Evolutionary conservation across 2,888 invertebrate species (phyloP).

Genomic region (Seira ritae): DNA sequence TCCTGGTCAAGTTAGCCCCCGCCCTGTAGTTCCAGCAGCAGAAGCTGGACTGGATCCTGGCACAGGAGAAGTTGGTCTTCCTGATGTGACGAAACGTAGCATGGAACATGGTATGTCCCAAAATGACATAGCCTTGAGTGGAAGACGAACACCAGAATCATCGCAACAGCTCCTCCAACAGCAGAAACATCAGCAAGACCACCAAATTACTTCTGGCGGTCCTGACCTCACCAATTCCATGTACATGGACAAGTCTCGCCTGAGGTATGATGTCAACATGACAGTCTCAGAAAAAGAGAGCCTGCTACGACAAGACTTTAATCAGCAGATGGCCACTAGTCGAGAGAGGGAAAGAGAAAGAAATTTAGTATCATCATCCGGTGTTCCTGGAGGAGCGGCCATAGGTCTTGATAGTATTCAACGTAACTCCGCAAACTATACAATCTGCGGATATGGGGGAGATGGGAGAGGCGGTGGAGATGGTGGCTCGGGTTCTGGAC

Average conservation of each 20-base stretch:
- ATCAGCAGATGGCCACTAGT: slow-evolving; percentile 64
- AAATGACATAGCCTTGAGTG: slow-evolving; percentile 38
- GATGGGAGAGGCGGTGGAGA: slow-evolving; percentile 38
- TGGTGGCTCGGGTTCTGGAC: slow-evolving; percentile 52
- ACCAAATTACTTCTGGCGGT: slow-evolving; percentile 4
- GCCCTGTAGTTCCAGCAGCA: slow-evolving; percentile 16
- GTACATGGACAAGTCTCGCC: neutral
- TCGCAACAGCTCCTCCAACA: neutral
- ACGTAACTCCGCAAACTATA: slow-evolving; percentile 59
- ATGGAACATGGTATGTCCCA: slow-evolving; percentile 32
- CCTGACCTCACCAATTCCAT: slow-evolving; percentile 54
- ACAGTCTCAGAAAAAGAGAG: slow-evolving; percentile 47
- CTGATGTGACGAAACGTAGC: slow-evolving; percentile 69
- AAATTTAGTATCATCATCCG: slow-evolving; percentile 67
- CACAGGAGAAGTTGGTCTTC: slow-evolving; percentile 51
- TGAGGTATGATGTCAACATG: slow-evolving; percentile 31
- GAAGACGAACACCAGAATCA: slow-evolving; percentile 44
- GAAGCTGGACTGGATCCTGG: neutral
- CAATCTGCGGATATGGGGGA: slow-evolving; percentile 41
- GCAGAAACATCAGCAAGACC: slow-evolving; percentile 11
- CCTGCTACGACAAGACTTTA: slow-evolving; percentile 60
- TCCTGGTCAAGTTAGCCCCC: slow-evolving; percentile 43
- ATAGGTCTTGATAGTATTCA: slow-evolving; percentile 68
- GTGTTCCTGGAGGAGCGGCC: slow-evolving; percentile 60
- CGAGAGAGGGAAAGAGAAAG: slow-evolving; percentile 68